Evolutionary conservation across 2,113 vertebrate genomes (phyloP), one percentile per base, ranked within the genome.

Genomic region (Microcebus lehilahytsara): DNA sequence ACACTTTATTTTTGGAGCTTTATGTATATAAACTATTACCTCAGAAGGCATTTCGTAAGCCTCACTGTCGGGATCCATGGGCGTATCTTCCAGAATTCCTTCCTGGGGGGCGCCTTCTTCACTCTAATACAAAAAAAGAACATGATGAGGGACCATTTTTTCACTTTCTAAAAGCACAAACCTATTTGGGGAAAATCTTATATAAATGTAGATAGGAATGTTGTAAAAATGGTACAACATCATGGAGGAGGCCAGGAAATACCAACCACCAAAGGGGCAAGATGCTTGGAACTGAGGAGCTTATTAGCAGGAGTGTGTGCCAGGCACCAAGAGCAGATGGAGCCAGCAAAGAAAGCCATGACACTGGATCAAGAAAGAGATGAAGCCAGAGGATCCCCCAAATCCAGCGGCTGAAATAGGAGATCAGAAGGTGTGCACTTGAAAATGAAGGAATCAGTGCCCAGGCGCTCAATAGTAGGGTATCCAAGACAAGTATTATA

Each of bases 31-130:
- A 17, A 78, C 14, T 79, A 88, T 98, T 98, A 99, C 99, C 98
- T 99, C 98, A 22, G 99, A 98, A 95, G 99, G 98, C 98, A 99
- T 99, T 97, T 99, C 99, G 0, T 99, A 99, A 58, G 98, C 98
- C 90, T 99, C 98, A 0, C 98, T 98, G 89, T 99, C 98, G 86
- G 98, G 98, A 81, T 99, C 98, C 97, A 98, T 93, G 30, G 98
- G 96, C 98, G 98, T 95, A 56, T 98, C 98, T 97, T 98, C 98
- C 97, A 98, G 96, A 95, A 99, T 97, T 88, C 99, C 99, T 96
- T 99, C 98, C 94, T 99, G 99, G 58, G 98, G 95, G 78, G 98
- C 97, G 32, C 98, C 98, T 97, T 99, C 99, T 98, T 99, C 99
- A 98, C 97, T 98, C 99, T 99, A 74, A 34, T 80, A 81, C 19